Conservation (phyloP, 2,888 invertebrate genomes). For the Schizaphis graminum region DNA sequence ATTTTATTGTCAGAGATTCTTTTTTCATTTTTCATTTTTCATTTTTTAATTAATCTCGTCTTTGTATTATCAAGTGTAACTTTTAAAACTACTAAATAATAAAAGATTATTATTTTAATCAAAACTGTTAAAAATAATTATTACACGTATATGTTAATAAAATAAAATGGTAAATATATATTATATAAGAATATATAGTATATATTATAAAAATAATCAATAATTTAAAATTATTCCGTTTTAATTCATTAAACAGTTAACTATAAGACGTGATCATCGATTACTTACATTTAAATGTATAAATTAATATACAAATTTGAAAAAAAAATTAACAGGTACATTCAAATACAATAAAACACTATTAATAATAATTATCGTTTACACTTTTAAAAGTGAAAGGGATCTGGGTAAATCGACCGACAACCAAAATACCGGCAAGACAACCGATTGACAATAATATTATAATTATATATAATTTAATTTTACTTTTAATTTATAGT, state of each 20-base stretch:
- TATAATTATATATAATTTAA: too few relatives aligned
- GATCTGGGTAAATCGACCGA: too few relatives aligned
- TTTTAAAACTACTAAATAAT: neutral
- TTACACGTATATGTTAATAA: neutral
- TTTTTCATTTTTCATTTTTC: neutral
- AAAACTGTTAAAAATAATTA: conserved; percentile 16
- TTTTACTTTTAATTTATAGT: too few relatives aligned
- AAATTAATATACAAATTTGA: neutral
- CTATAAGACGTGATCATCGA: neutral
- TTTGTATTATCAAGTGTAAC: neutral
- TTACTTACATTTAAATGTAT: neutral
- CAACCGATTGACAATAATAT: too few relatives aligned
- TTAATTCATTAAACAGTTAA: neutral
- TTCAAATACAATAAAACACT: neutral
- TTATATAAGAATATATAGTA: too few relatives aligned
- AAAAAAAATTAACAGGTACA: neutral
- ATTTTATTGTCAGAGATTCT: neutral
- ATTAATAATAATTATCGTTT: too few relatives aligned
- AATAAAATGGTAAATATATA: neutral
- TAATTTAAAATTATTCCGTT: neutral
- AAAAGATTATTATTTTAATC: neutral
- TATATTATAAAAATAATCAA: conserved; percentile 9
- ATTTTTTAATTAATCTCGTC: neutral
- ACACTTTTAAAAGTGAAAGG: neutral
- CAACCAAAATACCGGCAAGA: too few relatives aligned